Conservation (phyloP, 2,797 vertebrate genomes). For the Meriones psammophilus region DNA sequence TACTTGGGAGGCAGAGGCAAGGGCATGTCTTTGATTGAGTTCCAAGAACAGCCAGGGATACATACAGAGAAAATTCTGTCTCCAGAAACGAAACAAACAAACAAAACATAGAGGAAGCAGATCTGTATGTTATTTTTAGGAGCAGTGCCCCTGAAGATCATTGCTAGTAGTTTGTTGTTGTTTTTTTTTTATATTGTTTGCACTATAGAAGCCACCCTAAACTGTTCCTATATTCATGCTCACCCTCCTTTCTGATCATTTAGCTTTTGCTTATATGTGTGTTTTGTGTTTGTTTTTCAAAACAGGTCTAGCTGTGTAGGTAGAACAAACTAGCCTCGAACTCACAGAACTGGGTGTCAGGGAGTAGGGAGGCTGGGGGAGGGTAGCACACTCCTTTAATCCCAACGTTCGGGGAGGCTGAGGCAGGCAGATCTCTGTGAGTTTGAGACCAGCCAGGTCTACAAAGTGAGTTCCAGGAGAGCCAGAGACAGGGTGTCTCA, state of each 20-base stretch:
- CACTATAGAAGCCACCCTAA: not conserved
- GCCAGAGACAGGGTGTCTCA: not conserved
- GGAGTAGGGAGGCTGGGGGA: not conserved
- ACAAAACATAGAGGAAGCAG: not conserved
- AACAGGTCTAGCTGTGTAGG: not conserved
- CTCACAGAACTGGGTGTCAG: not conserved
- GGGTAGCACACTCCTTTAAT: not conserved
- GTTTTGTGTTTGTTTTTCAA: not conserved
- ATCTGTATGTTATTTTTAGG: slow-evolving; percentile 2
- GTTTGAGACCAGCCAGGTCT: not conserved
- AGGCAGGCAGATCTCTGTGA: not conserved
- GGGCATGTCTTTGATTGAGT: too few species aligned
- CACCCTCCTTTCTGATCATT: not conserved
- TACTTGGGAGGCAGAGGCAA: too few species aligned
- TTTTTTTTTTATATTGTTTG: slow-evolving; percentile 5
- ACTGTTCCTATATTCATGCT: not conserved
- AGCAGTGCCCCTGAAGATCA: not conserved
- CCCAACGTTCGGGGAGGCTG: not conserved
- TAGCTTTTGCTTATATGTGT: not conserved
- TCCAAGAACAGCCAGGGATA: too few species aligned
- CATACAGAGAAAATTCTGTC: too few species aligned
- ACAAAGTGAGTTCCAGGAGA: not conserved
- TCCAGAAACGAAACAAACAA: too few species aligned
- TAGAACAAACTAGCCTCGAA: not conserved
- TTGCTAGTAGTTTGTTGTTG: not conserved